Conservation (phyloP, 2,797 vertebrate species). For the Chrysocyon brachyurus region DNA sequence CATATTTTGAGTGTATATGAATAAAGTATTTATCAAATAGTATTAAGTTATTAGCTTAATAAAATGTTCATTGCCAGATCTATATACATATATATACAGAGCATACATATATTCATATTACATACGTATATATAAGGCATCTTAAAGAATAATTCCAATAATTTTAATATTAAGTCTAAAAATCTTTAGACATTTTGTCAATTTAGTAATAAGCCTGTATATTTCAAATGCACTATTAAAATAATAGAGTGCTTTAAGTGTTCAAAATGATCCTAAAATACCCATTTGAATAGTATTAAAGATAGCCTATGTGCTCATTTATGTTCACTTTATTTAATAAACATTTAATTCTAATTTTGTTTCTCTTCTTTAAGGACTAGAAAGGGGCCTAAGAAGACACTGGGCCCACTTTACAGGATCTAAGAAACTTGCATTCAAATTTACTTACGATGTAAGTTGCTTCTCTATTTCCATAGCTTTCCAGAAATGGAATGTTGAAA, state of each 20-base stretch:
- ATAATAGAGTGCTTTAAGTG: not conserved
- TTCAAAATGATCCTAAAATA: slow-evolving; percentile 16
- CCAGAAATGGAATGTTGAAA: not conserved
- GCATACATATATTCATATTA: not conserved
- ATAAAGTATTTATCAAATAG: not conserved
- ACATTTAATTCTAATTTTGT: not conserved
- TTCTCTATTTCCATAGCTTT: not conserved
- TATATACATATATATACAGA: not conserved
- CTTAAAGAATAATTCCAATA: not conserved
- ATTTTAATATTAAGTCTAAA: not conserved
- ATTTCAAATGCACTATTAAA: not conserved
- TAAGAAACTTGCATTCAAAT: not conserved
- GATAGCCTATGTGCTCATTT: not conserved
- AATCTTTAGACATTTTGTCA: slow-evolving; percentile 6
- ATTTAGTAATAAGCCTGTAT: not conserved
- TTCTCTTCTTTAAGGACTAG: not conserved
- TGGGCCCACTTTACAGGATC: not conserved
- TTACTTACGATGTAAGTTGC: not conserved
- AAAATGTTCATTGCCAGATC: not conserved
- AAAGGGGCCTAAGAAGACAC: not conserved
- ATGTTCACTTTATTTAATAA: not conserved
- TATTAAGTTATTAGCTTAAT: not conserved
- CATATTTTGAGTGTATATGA: not conserved
- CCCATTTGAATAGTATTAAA: not conserved
- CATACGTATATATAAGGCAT: not conserved